Evolutionary conservation across 2,113 vertebrate species (phyloP), one percentile per base, ranked within the genome.

Genomic region (Craseonycteris thonglongyai): DNA sequence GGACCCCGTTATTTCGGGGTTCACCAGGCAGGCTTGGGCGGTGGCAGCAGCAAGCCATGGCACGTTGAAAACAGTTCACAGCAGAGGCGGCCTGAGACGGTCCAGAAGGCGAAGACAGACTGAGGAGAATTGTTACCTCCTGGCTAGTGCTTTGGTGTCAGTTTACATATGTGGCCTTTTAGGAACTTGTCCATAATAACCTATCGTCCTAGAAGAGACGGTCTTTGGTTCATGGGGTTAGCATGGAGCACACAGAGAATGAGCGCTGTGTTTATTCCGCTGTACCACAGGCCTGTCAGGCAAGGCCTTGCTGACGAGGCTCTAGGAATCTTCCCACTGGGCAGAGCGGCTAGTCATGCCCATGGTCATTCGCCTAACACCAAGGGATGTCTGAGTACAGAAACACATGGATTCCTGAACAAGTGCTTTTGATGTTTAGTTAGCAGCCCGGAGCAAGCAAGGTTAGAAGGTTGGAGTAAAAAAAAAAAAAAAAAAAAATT

Each of bases 21-120:
- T 54, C 10, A 47, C 16, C 1, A 3, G 13, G 40, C 51, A 63
- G 30, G 1, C 3, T 4, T 6, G 18, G 18, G 9, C 28, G 35
- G 30, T 6, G 14, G 2, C 5, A 40, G 5, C 66, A 92, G 24
- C 2, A 35, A 56, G 42, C 4, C 18, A 15, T 2, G 71, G 12
- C 51, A 3, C 19, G 8, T 1, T 45, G n/a, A 19, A 78, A 65
- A 54, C n/a, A 65, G 47, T 11, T 4, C 35, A 38, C 24, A 21
- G 12, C 26, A 38, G 13, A 84, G 15, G 38, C 42, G 22, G 22
- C 13, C 35, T 19, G 16, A 56, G 69, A 79, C 47, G 1, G 21
- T 61, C 40, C 4, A 79, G 13, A 88, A 88, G 16, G 18, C 42
- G 84, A 56, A 81, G 24, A 24, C 30, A 21, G 18, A 42, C 6